Percentiles rank a stretch among this genome's conserved stretches.
These are phyloP conservation scores for Phytoseiulus persimilis DNA, from an alignment of 2,888 invertebrate species.

Conservation along the genomic window DNA sequence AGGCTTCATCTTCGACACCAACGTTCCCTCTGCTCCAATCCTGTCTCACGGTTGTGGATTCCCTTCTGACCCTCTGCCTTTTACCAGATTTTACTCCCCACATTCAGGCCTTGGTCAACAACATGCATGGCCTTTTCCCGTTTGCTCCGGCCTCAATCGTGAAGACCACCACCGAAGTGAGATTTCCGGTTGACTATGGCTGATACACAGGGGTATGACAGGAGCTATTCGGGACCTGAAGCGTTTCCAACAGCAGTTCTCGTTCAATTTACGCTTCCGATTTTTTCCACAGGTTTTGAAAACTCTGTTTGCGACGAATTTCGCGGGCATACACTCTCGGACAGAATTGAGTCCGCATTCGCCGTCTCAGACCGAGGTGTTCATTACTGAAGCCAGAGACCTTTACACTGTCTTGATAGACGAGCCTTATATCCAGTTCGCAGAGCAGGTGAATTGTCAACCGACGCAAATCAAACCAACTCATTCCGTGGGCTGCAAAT, in stretches of 20 bases:
- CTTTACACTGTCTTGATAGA: conserved; percentile 7
- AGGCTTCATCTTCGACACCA: neutral
- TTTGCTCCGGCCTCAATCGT: conserved; percentile 25
- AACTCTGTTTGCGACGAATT: conserved; percentile 24
- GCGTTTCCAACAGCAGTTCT: no score
- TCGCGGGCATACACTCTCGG: conserved; percentile 20
- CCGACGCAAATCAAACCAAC: neutral
- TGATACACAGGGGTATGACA: neutral
- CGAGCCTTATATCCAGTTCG: conserved; percentile 13
- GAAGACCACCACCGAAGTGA: conserved; percentile 19
- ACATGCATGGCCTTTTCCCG: conserved; percentile 16
- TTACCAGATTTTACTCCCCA: conserved; percentile 22
- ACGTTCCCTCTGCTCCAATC: neutral
- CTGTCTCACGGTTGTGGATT: neutral
- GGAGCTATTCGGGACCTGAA: no score
- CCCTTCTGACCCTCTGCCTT: conserved; percentile 25
- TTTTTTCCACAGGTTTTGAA: neutral
- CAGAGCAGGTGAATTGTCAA: conserved; percentile 18
- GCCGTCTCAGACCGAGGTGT: neutral
- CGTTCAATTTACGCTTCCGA: neutral
- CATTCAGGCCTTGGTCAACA: conserved; percentile 16
- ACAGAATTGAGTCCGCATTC: conserved; percentile 8
- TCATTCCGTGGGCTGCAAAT: neutral
- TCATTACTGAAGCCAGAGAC: neutral
- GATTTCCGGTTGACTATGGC: neutral